Base-by-base conservation (phyloP, 2,888 invertebrate genomes). In the Galerucella pusilla region DNA sequence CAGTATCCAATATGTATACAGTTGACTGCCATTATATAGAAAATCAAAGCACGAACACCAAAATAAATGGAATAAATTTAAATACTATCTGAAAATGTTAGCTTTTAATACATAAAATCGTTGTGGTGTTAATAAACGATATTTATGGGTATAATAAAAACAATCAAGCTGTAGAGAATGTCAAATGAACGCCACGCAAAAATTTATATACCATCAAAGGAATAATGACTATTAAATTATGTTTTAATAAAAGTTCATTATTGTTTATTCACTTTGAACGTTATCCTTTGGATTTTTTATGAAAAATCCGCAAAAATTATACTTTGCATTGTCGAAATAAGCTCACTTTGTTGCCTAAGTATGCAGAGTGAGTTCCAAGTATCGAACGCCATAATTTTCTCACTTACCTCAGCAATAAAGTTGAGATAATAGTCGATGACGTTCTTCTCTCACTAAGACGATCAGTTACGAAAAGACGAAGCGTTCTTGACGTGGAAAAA, bases 91-190 rank as follows among this genome's bases (percentile, higher is more conserved):
- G 2, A 63, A 63, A 63, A 42, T 63, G 42, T 63, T 42, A 63
- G 35, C 63, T 35, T 63, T 63, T 63, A 42, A 42, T 63, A 63
- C 63, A 45, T 16, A 63, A 63, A 63, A 63, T 63, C 63, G 63
- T 42, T 63, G 63, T 63, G 16, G 63, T 63, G 63, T 63, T 63
- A 45, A 63, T 63, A 63, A 63, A 63, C 42, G 63, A 42, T 63
- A 63, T 63, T 63, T 63, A 63, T 42, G 42, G 63, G 42, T 16
- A 63, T 63, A 63, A 63, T 63, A 63, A 63, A 63, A 63, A 63
- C 63, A 63, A 63, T 63, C 45, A 63, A 42, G 63, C 63, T 63
- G 12, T n/a, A 35, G 14, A 42, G 42, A 16, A 42, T 42, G 63
- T 63, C 63, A 63, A 63, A 63, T 42, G n/a, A 63, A 63, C n/a